Conservation (phyloP, 2,888 invertebrate species). For the Brachyopa scutellaris region DNA sequence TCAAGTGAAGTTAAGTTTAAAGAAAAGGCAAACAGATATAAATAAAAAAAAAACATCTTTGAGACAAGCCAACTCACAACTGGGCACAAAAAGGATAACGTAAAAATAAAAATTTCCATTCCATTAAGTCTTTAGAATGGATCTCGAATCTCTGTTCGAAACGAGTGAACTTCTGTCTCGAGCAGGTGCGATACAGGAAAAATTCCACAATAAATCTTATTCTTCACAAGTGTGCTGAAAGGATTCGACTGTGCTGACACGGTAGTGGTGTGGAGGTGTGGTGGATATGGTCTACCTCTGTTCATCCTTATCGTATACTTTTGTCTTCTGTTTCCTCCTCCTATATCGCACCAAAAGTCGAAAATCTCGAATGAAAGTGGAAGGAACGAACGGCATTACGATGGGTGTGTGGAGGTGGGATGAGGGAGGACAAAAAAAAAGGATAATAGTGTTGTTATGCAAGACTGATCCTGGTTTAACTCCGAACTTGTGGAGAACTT, state of each 20-base stretch:
- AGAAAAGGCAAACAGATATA: neutral
- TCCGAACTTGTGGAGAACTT: constrained; percentile 70
- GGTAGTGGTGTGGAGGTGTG: neutral
- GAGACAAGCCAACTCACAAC: neutral
- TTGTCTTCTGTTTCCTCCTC: constrained; percentile 48
- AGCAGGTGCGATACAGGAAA: constrained; percentile 72
- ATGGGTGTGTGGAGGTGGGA: too few species aligned
- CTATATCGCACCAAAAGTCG: constrained; percentile 65
- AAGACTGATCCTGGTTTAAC: constrained; percentile 72
- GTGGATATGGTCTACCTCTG: constrained; percentile 1
- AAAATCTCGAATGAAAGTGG: constrained; percentile 62
- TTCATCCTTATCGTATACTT: constrained; percentile 44
- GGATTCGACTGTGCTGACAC: constrained; percentile 52
- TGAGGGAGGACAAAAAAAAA: neutral
- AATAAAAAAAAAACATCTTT: neutral
- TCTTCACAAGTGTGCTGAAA: constrained; percentile 67
- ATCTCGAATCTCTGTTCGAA: constrained; percentile 52
- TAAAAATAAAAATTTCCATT: constrained; percentile 64
- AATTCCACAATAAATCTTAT: constrained; percentile 70
- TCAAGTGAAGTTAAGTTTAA: neutral
- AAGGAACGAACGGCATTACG: too few species aligned
- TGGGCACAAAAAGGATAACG: constrained; percentile 37
- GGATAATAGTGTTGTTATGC: constrained; percentile 72
- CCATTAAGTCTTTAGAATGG: constrained; percentile 69
- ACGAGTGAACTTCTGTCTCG: constrained; percentile 57